These are phyloP conservation scores for Polyergus mexicanus DNA, from an alignment of 1,140 invertebrate species.

Conservation along the genomic window DNA sequence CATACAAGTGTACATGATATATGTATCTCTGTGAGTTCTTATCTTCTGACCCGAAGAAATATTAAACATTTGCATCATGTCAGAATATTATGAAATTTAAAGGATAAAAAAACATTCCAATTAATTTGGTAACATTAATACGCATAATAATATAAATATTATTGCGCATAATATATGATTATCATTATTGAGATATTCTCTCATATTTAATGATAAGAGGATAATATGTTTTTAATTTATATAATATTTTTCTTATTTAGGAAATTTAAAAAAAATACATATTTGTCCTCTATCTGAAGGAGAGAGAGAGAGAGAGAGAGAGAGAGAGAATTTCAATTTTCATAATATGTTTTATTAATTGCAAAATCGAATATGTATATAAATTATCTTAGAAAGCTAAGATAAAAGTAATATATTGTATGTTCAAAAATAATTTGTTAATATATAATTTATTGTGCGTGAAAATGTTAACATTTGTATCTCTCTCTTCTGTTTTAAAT, in stretches of 20 bases:
- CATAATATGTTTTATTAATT: background rate
- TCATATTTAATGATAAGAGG: background rate
- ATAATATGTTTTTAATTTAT: background rate
- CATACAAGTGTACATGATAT: background rate
- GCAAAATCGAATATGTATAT: background rate
- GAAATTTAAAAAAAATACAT: background rate
- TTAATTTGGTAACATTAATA: background rate
- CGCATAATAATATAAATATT: too few relatives aligned
- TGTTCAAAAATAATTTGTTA: background rate
- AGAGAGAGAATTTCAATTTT: background rate
- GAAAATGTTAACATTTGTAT: constrained; percentile 3
- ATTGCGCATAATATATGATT: background rate
- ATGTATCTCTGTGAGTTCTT: background rate
- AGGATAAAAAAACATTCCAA: background rate
- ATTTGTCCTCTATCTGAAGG: background rate
- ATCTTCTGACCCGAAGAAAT: constrained; percentile 4
- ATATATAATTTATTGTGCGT: background rate
- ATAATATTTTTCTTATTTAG: background rate
- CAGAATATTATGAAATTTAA: constrained; percentile 21
- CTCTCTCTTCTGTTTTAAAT: background rate
- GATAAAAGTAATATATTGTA: background rate
- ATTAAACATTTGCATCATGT: background rate
- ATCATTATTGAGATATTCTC: background rate
- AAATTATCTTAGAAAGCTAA: background rate
- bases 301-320: too few relatives aligned